phyloP scores from a whole-genome alignment of 2,113 vertebrate genomes.

The Elephas maximus region DNA sequence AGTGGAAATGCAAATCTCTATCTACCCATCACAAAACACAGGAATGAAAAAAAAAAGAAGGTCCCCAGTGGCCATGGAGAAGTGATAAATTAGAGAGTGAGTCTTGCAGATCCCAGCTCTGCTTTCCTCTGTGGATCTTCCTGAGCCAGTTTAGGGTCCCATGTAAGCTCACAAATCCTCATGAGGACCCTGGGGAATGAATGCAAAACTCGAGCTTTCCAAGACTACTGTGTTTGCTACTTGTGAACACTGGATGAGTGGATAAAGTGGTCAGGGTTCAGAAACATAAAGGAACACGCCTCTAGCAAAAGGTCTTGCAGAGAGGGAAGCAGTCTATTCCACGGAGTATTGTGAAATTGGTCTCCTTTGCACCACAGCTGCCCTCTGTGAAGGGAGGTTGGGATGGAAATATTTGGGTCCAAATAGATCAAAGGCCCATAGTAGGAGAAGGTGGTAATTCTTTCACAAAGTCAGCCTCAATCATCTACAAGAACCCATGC shows the following conservation, averaged over 20 bases:
- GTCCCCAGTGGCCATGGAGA: background rate
- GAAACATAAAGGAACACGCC: background rate
- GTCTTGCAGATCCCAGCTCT: background rate
- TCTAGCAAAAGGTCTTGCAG: background rate
- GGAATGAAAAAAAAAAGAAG: constrained; percentile 6
- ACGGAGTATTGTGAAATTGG: background rate
- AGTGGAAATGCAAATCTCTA: background rate
- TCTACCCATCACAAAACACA: background rate
- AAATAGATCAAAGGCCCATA: background rate
- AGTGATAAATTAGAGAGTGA: background rate
- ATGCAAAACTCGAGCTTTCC: background rate
- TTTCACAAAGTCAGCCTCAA: background rate
- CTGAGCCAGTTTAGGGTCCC: background rate
- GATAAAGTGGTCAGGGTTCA: background rate
- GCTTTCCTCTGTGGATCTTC: background rate
- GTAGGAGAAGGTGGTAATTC: background rate
- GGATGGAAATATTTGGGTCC: background rate
- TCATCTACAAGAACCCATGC: background rate
- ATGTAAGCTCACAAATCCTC: background rate
- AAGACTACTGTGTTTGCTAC: background rate
- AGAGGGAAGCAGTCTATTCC: background rate
- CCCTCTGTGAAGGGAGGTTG: background rate
- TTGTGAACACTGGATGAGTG: background rate
- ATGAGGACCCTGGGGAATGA: background rate
- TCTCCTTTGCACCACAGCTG: background rate